Evolutionary conservation across 1,140 invertebrate genomes (phyloP), one percentile per base, ranked within the genome.

Genomic region (Olivierus martensii): DNA sequence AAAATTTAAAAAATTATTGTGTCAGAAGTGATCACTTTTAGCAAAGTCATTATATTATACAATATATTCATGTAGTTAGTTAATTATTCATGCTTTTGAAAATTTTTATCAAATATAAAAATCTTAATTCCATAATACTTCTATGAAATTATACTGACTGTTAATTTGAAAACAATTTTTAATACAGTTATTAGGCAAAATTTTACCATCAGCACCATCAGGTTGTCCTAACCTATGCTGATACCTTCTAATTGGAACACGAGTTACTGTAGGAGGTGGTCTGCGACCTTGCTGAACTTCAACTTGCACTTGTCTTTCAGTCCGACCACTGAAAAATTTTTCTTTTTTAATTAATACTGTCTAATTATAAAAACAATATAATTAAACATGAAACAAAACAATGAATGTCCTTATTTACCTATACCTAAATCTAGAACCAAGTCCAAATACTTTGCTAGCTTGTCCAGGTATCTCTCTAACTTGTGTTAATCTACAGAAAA

Each of bases 401-500:
- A 6, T 17, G 7, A 43, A 7, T 21, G 21, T 18, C 38, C 17
- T 21, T 43, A 42, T 22, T 52, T 63, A 74, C 87, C 86, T 89
- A 66, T 95, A 95, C 66, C 92, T 80, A 67, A 97, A 96, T 42
- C 91, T 75, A 0, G 92, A 96, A 28, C 91, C 92, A 87, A 96
- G 93, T 52, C 92, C 76, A 71, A 96, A 94, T 70, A 97, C 95
- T 69, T 94, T 96, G 66, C 96, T 91, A 28, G 88, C 74, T 0
- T 84, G 83, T 18, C 81, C 87, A 0, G 84, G 84, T 3, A 86
- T 85, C 69, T 93, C 92, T 0, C 88, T 82, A 0, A 86, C 88
- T 56, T 86, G 59, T 28, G 59, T 58, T 43, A 60, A 49, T 21
- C 57, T 60, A 43, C 3, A 43, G n/a, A 48, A 44, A 51, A 14